Evolutionary conservation across 2,113 vertebrate genomes (phyloP).

Genomic region (Percopsis transmontana): DNA sequence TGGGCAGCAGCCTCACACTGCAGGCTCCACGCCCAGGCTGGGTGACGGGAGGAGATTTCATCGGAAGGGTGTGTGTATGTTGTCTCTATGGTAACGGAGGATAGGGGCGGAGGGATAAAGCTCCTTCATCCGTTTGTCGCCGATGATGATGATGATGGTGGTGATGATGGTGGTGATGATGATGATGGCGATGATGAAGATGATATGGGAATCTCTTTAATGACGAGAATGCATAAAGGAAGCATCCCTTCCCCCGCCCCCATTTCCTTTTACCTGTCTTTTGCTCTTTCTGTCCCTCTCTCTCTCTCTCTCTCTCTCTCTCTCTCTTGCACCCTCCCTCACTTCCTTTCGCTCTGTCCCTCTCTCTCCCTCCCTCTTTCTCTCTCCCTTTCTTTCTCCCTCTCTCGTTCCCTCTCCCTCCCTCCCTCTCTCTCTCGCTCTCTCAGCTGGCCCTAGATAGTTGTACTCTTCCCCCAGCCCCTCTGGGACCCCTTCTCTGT

Average conservation of each 20-base stretch:
- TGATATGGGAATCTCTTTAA: slow-evolving; percentile 56
- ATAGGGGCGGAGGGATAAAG: slow-evolving; percentile 14
- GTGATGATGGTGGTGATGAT: background rate
- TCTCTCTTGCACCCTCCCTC: slow-evolving; percentile 8
- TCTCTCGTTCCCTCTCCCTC: slow-evolving; percentile 3
- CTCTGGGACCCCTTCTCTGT: slow-evolving; percentile 76
- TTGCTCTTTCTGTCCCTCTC: slow-evolving; percentile 21
- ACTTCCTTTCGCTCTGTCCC: background rate
- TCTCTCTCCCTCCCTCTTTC: slow-evolving; percentile 12
- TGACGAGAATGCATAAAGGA: slow-evolving; percentile 60
- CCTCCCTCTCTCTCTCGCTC: slow-evolving; percentile 30
- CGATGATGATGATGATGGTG: background rate
- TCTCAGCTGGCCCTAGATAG: slow-evolving; percentile 76
- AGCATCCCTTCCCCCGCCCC: slow-evolving; percentile 38
- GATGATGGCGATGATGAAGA: slow-evolving; percentile 64
- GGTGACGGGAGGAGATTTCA: slow-evolving; percentile 62
- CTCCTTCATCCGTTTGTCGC: slow-evolving; percentile 43
- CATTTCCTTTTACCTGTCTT: slow-evolving; percentile 48
- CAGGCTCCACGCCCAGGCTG: slow-evolving; percentile 33
- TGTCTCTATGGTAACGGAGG: slow-evolving; percentile 16
- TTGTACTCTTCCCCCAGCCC: slow-evolving; percentile 73
- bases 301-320: background rate
- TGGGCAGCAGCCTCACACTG: slow-evolving; percentile 52
- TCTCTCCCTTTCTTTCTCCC: slow-evolving; percentile 16
- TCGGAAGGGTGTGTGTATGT: slow-evolving; percentile 51